Evolutionary conservation across 2,113 vertebrate species (phyloP).

Genomic region (Trichechus manatus): DNA sequence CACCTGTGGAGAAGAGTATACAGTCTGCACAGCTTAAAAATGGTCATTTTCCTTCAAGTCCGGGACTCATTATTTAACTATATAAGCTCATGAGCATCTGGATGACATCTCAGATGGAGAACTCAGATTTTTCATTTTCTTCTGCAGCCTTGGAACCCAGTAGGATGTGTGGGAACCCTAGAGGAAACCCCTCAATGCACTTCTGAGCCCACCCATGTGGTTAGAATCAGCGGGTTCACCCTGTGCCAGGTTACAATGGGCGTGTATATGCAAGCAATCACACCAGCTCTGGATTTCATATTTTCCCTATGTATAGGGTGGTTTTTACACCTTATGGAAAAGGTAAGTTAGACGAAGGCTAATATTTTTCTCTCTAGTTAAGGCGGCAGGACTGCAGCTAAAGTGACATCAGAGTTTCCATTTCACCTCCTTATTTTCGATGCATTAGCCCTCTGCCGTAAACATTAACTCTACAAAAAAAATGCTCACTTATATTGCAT

Average conservation of each 20-base stretch:
- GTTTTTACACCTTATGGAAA: constrained; percentile 74
- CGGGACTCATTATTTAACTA: constrained; percentile 59
- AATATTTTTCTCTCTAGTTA: constrained; percentile 72
- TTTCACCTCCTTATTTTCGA: constrained; percentile 1
- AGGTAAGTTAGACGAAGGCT: constrained; percentile 49
- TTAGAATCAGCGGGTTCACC: constrained; percentile 61
- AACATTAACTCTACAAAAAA: constrained; percentile 38
- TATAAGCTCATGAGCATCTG: constrained; percentile 69
- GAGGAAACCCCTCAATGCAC: constrained; percentile 53
- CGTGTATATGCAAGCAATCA: constrained; percentile 55
- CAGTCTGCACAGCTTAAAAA: constrained; percentile 34
- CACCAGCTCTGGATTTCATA: constrained; percentile 54
- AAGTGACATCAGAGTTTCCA: constrained; percentile 67
- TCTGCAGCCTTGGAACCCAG: constrained; percentile 57
- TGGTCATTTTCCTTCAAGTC: background rate
- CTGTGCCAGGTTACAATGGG: constrained; percentile 44
- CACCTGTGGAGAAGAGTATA: constrained; percentile 85
- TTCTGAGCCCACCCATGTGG: constrained; percentile 69
- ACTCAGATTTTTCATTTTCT: constrained; percentile 72
- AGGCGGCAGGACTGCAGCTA: constrained; percentile 34
- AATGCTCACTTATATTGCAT: background rate
- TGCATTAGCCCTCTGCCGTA: constrained; percentile 1
- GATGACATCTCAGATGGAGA: constrained; percentile 74
- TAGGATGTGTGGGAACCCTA: constrained; percentile 61
- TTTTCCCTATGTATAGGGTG: constrained; percentile 51